Percentiles rank a stretch among this genome's conserved stretches.
Evolutionary conservation across 2,113 vertebrate genomes (phyloP).

Genomic region (Salvelinus namaycush): DNA sequence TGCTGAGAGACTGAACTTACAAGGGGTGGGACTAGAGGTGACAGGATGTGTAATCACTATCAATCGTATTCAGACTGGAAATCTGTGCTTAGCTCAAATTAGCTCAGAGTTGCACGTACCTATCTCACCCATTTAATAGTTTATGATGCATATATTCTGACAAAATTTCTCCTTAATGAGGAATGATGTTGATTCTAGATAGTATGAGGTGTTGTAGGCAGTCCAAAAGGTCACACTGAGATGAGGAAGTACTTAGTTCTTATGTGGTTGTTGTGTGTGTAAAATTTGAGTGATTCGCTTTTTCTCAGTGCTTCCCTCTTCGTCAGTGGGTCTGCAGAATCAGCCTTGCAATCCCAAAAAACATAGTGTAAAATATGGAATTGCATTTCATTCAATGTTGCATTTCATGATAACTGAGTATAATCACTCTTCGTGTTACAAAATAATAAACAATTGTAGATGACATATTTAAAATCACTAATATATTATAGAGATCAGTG

Average conservation of each 20-base stretch:
- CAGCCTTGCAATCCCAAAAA: neutral
- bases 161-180: neutral
- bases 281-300: neutral
- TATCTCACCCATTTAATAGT: constrained; percentile 10
- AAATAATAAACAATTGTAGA: neutral
- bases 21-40: neutral
- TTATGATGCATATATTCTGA: constrained; percentile 31
- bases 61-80: neutral
- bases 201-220: constrained; percentile 6
- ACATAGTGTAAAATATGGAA: constrained; percentile 26
- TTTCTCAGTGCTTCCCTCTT: neutral
- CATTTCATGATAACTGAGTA: neutral
- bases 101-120: too few species aligned
- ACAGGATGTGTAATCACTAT: constrained; percentile 23
- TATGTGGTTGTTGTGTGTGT: neutral
- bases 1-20: constrained; percentile 79
- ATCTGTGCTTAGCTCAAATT: too few species aligned
- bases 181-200: constrained; percentile 16
- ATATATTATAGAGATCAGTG: neutral
- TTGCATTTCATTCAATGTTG: constrained; percentile 20
- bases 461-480: neutral
- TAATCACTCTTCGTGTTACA: neutral
- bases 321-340: constrained; percentile 6
- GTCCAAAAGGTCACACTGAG: neutral
- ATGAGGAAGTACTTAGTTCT: neutral